Evolutionary conservation across 2,797 vertebrate species (phyloP).

Genomic region (Babyrousa celebensis): DNA sequence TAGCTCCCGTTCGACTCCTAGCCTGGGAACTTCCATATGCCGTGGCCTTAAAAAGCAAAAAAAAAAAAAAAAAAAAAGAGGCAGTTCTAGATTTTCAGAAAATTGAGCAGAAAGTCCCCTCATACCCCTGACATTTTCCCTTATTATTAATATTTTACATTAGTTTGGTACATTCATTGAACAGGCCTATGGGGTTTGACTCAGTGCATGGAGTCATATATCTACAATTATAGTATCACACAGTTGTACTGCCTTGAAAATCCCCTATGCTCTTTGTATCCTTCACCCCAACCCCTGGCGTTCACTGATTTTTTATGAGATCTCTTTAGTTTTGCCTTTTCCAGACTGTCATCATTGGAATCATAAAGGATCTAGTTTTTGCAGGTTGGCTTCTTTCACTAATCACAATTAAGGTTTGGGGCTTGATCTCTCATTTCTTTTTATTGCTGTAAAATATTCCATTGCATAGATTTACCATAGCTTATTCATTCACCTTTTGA

Average conservation of each 20-base stretch:
- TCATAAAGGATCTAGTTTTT: neutral
- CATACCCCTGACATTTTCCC: neutral
- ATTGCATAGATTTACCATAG: neutral
- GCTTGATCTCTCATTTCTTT: constrained; percentile 1
- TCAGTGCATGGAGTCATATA: neutral
- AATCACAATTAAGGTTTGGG: constrained; percentile 17
- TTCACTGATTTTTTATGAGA: neutral
- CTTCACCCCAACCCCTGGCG: neutral
- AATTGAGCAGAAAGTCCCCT: neutral
- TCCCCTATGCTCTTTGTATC: neutral
- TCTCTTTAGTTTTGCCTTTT: neutral
- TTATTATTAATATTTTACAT: neutral
- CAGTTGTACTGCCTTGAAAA: neutral
- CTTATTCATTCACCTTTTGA: neutral
- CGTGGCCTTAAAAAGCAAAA: too few relatives aligned
- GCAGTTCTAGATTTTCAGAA: neutral
- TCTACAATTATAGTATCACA: neutral
- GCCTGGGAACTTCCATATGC: too few relatives aligned
- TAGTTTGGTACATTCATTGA: neutral
- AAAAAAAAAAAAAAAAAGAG: too few relatives aligned
- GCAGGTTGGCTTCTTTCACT: neutral
- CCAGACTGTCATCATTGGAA: neutral
- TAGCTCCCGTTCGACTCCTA: too few relatives aligned
- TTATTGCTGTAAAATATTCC: neutral
- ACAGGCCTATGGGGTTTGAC: neutral